These are phyloP conservation scores for Notothenia coriiceps DNA, from an alignment of 2,113 vertebrate species.

Conservation along the genomic window DNA sequence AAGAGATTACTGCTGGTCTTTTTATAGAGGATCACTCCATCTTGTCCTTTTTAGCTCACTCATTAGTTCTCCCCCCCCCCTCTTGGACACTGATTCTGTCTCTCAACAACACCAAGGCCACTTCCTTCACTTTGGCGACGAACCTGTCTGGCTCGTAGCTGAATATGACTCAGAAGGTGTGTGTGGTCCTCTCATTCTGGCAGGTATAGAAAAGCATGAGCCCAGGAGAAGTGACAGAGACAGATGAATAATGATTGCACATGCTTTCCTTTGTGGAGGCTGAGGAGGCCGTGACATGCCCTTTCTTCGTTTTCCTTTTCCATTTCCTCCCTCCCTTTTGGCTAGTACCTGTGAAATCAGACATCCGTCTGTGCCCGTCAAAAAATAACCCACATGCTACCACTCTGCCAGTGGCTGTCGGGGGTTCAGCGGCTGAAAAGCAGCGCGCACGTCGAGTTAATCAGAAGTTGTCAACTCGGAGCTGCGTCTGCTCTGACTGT, in stretches of 20 bases:
- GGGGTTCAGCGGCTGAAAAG: constrained; percentile 59
- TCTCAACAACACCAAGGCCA: constrained; percentile 49
- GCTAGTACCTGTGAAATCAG: constrained; percentile 67
- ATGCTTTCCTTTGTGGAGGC: constrained; percentile 40
- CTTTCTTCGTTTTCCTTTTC: constrained; percentile 40
- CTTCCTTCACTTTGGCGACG: constrained; percentile 48
- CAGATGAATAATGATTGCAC: constrained; percentile 65
- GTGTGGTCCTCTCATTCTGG: constrained; percentile 34
- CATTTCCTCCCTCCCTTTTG: constrained; percentile 44
- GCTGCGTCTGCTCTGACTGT: constrained; percentile 57
- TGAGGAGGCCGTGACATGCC: constrained; percentile 32
- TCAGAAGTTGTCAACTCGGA: constrained; percentile 76
- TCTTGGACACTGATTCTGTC: constrained; percentile 47
- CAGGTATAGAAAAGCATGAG: constrained; percentile 21
- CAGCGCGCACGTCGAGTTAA: constrained; percentile 60
- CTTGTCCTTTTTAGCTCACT: constrained; percentile 80
- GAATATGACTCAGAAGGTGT: constrained; percentile 31
- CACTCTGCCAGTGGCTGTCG: constrained; percentile 44
- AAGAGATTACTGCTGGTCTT: constrained; percentile 77
- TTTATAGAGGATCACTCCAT: constrained; percentile 81
- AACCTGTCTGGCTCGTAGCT: constrained; percentile 28
- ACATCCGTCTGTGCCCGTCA: constrained; percentile 63
- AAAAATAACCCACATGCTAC: constrained; percentile 65
- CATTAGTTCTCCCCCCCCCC: constrained; percentile 66
- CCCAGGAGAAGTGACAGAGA: constrained; percentile 30